Evolutionary conservation across 2,888 invertebrate species (phyloP).

Genomic region (Cosmia pyralina): DNA sequence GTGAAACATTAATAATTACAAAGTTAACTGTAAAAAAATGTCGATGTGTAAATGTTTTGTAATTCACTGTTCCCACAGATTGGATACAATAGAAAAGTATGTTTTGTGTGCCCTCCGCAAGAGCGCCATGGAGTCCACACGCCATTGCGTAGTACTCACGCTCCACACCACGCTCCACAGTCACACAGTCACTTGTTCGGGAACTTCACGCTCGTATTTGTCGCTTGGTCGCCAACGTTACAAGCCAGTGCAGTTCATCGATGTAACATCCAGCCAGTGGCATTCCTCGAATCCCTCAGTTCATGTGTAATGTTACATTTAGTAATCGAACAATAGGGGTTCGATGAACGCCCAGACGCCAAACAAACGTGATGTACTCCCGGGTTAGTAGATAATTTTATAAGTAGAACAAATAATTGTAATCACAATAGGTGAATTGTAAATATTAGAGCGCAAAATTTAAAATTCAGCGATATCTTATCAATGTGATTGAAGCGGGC

Average conservation of each 20-base stretch:
- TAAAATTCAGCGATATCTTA: slow-evolving; percentile 79
- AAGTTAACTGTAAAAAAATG: slow-evolving; percentile 68
- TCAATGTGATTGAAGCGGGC: slow-evolving; percentile 74
- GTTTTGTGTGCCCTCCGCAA: slow-evolving; percentile 81
- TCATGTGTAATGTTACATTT: slow-evolving; percentile 71
- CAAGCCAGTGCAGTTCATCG: slow-evolving; percentile 69
- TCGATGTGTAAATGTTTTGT: slow-evolving; percentile 81
- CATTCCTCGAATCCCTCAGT: slow-evolving; percentile 66
- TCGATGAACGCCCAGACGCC: slow-evolving; percentile 80
- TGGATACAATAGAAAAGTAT: slow-evolving; percentile 83
- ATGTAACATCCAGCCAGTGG: slow-evolving; percentile 68
- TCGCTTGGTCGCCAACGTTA: slow-evolving; percentile 66
- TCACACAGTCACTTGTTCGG: slow-evolving; percentile 78
- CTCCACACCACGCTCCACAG: slow-evolving; percentile 17
- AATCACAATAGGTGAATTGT: slow-evolving; percentile 66
- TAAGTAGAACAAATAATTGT: slow-evolving; percentile 50
- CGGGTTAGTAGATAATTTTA: slow-evolving; percentile 76
- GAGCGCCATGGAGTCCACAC: slow-evolving; percentile 69
- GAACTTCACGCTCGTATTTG: slow-evolving; percentile 79
- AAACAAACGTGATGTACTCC: slow-evolving; percentile 75
- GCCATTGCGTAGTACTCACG: slow-evolving; percentile 71
- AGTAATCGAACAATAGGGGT: slow-evolving; percentile 69
- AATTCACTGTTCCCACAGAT: slow-evolving; percentile 85
- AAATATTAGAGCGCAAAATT: slow-evolving; percentile 69
- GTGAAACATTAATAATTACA: slow-evolving; percentile 55